Evolutionary conservation across 2,888 invertebrate genomes (phyloP).

Genomic region (Julus scanicus): DNA sequence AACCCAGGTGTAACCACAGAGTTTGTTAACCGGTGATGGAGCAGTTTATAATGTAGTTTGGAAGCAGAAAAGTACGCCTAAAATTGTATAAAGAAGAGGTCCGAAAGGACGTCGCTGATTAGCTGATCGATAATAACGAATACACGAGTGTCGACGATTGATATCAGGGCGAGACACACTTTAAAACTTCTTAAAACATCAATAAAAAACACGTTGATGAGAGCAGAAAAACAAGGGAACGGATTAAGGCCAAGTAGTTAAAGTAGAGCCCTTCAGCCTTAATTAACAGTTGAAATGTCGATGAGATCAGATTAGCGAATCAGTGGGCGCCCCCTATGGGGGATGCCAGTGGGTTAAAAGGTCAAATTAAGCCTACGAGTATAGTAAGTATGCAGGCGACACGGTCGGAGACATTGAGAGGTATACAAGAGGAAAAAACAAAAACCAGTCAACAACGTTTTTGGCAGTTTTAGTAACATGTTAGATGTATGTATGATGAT

Average conservation of each 20-base stretch:
- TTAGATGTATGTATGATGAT: neutral
- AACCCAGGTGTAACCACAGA: neutral
- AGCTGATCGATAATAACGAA: neutral
- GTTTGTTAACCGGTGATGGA: neutral
- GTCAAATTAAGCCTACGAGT: neutral
- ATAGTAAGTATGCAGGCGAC: neutral
- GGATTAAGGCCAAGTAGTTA: constrained; percentile 30
- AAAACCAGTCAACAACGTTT: neutral
- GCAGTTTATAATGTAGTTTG: neutral
- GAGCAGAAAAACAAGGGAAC: neutral
- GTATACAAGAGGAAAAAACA: neutral
- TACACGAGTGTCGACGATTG: constrained; percentile 24
- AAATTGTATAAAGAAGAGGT: neutral
- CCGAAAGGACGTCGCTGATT: constrained; percentile 8
- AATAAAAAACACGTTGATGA: constrained; percentile 20
- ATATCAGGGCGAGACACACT: constrained; percentile 22
- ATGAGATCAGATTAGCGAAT: constrained; percentile 9
- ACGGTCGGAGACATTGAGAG: neutral
- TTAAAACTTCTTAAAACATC: constrained; percentile 39
- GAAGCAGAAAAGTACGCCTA: neutral
- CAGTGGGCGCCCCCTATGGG: neutral
- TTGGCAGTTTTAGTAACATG: neutral
- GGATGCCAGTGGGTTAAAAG: constrained; percentile 1
- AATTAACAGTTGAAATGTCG: constrained; percentile 5
- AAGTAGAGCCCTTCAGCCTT: neutral